phyloP scores from a whole-genome alignment of 1,140 invertebrate species.

The Bombus soroeensis region DNA sequence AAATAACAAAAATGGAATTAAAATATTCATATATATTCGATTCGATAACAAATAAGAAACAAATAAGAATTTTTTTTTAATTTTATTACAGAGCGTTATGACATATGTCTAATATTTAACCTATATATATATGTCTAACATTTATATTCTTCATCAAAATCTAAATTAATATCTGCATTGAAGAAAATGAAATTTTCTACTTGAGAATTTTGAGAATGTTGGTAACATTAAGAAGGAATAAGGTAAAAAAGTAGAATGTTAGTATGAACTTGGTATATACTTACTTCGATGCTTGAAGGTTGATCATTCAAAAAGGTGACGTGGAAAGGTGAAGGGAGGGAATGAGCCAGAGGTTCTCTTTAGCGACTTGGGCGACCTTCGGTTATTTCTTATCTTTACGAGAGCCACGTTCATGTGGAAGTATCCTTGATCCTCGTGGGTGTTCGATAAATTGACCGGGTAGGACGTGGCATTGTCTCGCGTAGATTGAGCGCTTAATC shows the following conservation, averaged over 20 bases:
- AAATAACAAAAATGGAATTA: background rate
- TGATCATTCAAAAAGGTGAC: background rate
- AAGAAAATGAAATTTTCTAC: background rate
- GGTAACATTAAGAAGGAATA: no score
- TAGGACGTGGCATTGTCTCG: constrained; percentile 78
- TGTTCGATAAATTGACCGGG: constrained; percentile 79
- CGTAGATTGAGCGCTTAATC: constrained; percentile 78
- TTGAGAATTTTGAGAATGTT: background rate
- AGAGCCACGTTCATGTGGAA: constrained; percentile 53
- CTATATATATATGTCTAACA: no score
- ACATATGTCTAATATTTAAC: no score
- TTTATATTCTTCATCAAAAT: no score
- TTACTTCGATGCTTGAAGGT: background rate
- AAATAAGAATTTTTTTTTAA: no score
- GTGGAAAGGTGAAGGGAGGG: background rate
- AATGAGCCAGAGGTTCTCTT: background rate
- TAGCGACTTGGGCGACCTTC: constrained; percentile 54
- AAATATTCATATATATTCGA: no score
- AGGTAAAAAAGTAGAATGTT: no score
- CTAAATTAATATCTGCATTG: background rate
- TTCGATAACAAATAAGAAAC: no score
- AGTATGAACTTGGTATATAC: no score
- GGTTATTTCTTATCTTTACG: constrained; percentile 63
- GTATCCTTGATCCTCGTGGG: constrained; percentile 71
- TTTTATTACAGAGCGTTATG: no score